phyloP scores from a whole-genome alignment of 2,113 vertebrate species.

The Trematomus loennbergii region DNA sequence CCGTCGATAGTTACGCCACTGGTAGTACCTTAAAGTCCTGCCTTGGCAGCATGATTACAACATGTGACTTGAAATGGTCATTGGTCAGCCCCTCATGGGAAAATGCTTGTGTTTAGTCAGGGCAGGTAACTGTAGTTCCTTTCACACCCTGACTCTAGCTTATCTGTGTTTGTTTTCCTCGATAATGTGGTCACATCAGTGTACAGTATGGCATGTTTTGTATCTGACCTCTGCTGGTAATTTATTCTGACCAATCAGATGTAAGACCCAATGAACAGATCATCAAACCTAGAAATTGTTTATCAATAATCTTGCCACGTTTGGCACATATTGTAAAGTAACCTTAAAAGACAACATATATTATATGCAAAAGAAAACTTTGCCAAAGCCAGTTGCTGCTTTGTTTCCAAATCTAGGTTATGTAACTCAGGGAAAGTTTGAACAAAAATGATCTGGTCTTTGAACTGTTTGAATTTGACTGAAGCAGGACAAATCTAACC shows the following conservation, averaged over 20 bases:
- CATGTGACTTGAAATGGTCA: too few species aligned
- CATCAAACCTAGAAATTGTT: background rate
- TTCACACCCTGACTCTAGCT: background rate
- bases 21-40: background rate
- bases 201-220: constrained; percentile 11
- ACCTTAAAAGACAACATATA: too few species aligned
- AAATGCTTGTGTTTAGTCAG: constrained; percentile 52
- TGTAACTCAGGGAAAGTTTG: background rate
- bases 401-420: background rate
- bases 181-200: constrained; percentile 19
- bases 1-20: too few species aligned
- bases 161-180: constrained; percentile 43
- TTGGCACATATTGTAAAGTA: too few species aligned
- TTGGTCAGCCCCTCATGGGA: constrained; percentile 22
- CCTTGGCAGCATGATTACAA: background rate
- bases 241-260: too few species aligned
- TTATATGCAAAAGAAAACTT: too few species aligned
- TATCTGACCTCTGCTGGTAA: background rate
- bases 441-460: background rate
- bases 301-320: background rate
- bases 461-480: constrained; percentile 13
- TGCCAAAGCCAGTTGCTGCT: background rate
- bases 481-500: background rate
- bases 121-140: background rate
- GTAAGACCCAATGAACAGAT: background rate